phyloP scores from a whole-genome alignment of 2,797 vertebrate species.

The Squalus acanthias region DNA sequence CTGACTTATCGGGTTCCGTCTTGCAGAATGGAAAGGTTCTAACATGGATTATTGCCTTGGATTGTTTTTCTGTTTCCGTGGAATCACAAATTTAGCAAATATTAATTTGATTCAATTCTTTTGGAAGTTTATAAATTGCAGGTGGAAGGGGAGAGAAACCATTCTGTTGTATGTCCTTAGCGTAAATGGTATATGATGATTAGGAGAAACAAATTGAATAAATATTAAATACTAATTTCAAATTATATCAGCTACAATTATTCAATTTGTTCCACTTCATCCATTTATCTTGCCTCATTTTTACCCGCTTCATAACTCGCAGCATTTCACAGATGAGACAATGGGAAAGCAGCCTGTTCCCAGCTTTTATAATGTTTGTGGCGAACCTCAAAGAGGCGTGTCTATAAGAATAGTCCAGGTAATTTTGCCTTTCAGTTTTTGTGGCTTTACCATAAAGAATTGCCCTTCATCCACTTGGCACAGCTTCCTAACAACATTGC shows the following conservation, averaged over 20 bases:
- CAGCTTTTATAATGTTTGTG: background rate
- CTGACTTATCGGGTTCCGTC: background rate
- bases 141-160: background rate
- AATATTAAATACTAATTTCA: background rate
- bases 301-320: background rate
- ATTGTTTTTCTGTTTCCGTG: background rate
- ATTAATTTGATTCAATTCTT: background rate
- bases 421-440: background rate
- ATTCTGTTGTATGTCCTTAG: background rate
- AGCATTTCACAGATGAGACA: background rate
- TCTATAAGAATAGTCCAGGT: background rate
- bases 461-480: background rate
- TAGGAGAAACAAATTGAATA: background rate
- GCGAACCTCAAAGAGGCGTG: background rate
- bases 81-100: background rate
- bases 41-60: no score
- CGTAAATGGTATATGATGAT: background rate
- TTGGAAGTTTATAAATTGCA: background rate
- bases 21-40: background rate
- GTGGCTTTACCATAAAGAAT: background rate
- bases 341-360: background rate
- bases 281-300: background rate
- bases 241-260: constrained; percentile 11
- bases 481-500: no score
- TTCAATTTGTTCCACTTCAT: constrained; percentile 22